phyloP scores from a whole-genome alignment of 1,140 invertebrate genomes.

The Sarcophaga peregrina region DNA sequence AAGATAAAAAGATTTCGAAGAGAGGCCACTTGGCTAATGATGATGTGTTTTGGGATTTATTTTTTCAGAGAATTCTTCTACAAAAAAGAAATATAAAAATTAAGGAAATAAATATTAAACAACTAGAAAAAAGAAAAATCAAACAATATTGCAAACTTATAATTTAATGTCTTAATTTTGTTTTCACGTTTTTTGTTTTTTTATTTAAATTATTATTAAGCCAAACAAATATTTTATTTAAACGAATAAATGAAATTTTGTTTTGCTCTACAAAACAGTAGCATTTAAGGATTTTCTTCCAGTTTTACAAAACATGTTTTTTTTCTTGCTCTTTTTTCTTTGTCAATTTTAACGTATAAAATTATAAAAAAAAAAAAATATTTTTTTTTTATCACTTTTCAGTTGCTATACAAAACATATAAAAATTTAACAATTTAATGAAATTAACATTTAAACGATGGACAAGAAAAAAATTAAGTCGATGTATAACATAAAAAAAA shows the following conservation, averaged over 20 bases:
- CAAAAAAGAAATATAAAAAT: slow-evolving; percentile 27
- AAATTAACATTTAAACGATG: too few species aligned
- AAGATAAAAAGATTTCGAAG: neutral
- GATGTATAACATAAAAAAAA: too few species aligned
- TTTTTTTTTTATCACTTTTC: too few species aligned
- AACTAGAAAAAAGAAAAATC: slow-evolving; percentile 22
- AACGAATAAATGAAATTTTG: slow-evolving; percentile 43
- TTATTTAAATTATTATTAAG: slow-evolving; percentile 10
- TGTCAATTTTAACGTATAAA: too few species aligned
- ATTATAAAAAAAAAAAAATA: neutral
- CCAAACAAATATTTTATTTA: slow-evolving; percentile 44
- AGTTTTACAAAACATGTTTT: neutral
- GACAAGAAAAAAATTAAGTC: too few species aligned
- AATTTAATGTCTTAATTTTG: slow-evolving; percentile 1
- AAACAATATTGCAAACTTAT: slow-evolving; percentile 12
- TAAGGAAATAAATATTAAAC: neutral
- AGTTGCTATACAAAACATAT: too few species aligned
- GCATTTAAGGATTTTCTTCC: slow-evolving; percentile 8
- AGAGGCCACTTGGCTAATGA: neutral
- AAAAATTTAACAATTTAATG: too few species aligned
- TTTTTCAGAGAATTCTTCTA: slow-evolving; percentile 23
- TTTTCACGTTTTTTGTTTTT: too few species aligned
- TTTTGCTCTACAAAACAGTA: neutral
- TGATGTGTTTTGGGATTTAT: neutral
- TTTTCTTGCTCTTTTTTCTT: neutral